Percentiles rank a stretch among this genome's conserved stretches.
phyloP scores from a whole-genome alignment of 2,888 invertebrate species.

The Epirrhoe alternata region DNA sequence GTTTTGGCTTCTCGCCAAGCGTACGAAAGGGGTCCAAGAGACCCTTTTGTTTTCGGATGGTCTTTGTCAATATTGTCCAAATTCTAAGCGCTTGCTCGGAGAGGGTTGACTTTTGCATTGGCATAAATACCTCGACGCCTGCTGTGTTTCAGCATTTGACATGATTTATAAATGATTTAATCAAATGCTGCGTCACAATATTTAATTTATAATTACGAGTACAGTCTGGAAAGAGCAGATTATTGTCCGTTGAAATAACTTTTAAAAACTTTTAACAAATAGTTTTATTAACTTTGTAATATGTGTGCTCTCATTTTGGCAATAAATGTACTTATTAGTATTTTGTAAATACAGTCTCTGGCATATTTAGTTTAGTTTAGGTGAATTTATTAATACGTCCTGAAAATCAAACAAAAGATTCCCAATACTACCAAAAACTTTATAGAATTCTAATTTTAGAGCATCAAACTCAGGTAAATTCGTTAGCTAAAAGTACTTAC shows the following conservation, averaged over 20 bases:
- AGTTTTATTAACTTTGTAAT: no score
- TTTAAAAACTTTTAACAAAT: no score
- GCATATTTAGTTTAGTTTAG: no score
- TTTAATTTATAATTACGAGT: no score
- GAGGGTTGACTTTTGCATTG: conserved; percentile 20
- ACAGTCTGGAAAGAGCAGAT: no score
- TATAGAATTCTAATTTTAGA: background rate
- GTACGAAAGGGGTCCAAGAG: conserved; percentile 55
- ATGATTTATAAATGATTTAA: conserved; percentile 15
- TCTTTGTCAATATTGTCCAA: conserved; percentile 61
- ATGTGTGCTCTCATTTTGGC: no score
- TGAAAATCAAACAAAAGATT: no score
- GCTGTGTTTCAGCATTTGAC: conserved; percentile 14
- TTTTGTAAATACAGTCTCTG: no score
- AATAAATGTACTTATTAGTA: no score
- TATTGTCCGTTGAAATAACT: no score
- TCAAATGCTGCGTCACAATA: background rate
- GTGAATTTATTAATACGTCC: no score
- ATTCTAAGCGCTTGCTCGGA: conserved; percentile 46
- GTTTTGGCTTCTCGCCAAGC: conserved; percentile 58
- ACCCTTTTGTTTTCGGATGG: conserved; percentile 61
- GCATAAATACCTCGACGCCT: conserved; percentile 24
- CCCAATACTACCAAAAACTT: background rate
- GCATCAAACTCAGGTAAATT: background rate
- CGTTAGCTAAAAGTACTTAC: background rate